These are phyloP conservation scores for Druceiella hillmani DNA, from an alignment of 2,888 invertebrate species.

Conservation along the genomic window DNA sequence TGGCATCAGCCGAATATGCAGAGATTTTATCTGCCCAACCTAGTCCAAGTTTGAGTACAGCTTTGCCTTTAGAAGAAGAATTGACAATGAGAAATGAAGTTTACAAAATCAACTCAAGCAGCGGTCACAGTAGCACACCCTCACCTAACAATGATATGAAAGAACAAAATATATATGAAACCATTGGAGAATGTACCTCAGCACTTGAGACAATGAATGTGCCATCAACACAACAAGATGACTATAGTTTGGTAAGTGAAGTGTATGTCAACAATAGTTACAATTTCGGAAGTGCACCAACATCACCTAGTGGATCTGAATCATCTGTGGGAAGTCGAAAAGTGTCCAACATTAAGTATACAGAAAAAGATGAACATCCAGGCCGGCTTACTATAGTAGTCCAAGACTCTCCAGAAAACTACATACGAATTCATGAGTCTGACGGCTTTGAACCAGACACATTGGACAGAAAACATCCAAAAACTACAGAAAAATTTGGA, in stretches of 20 bases:
- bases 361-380: constrained; percentile 54
- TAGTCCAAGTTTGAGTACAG: constrained; percentile 67
- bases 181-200: constrained; percentile 28
- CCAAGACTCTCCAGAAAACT: constrained; percentile 73
- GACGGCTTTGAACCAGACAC: constrained; percentile 85
- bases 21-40: constrained; percentile 65
- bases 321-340: constrained; percentile 55
- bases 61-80: constrained; percentile 74
- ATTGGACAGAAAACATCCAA: constrained; percentile 68
- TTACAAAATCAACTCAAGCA: constrained; percentile 58
- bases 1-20: constrained; percentile 57
- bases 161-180: constrained; percentile 44
- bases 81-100: constrained; percentile 73
- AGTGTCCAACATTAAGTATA: constrained; percentile 51
- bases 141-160: constrained; percentile 38
- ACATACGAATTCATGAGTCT: constrained; percentile 70
- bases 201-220: constrained; percentile 22
- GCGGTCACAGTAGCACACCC: constrained; percentile 46
- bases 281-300: constrained; percentile 55
- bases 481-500: constrained; percentile 35
- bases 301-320: constrained; percentile 54
- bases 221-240: constrained; percentile 46
- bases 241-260: constrained; percentile 69
- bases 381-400: constrained; percentile 82
- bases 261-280: constrained; percentile 75